Evolutionary conservation across 2,888 invertebrate species (phyloP), one percentile per base, ranked within the genome.

Genomic region (Melanotus villosus): DNA sequence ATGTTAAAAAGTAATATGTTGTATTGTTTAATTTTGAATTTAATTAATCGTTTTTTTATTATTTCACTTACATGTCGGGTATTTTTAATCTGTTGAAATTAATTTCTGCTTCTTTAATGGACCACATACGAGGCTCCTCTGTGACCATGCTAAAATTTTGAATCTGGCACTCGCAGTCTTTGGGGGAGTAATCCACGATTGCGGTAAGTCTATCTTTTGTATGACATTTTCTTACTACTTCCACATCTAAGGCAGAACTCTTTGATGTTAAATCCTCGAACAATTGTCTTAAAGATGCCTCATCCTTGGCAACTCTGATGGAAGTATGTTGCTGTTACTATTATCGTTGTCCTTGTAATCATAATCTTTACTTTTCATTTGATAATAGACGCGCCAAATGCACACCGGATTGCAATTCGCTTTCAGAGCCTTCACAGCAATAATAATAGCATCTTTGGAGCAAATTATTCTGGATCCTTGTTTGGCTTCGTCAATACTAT

Each of bases 271-370:
- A 23, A 47, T 47, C 14, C 21, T 12, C 23, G n/a, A 23, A 47
- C 47, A 47, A 47, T 47, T 47, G 47, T 47, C n/a, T 47, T 23
- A 47, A 47, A 47, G 47, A 47, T 47, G 21, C 47, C 47, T 3
- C 47, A n/a, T 47, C 47, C 12, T 23, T 23, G 47, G 23, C 47
- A 47, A 23, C 12, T 47, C 47, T n/a, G 23, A 10, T 47, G 23
- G 21, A 21, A 5, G 23, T 12, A 47, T 47, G 23, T 47, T 23
- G 47, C 47, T 26, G 12, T 47, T 47, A 47, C 47, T 23, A 47
- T 23, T 12, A 47, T 23, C 47, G 7, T 23, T 7, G 47, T 19
- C 1, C 41, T 3, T 18, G 41, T 41, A 41, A 14, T 41, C 47
- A 47, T 45, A 21, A 19, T 47, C 23, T 47, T 47, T 41, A 41